These are phyloP conservation scores for Ammospiza maritima DNA, from an alignment of 2,797 vertebrate species.

Conservation along the genomic window DNA sequence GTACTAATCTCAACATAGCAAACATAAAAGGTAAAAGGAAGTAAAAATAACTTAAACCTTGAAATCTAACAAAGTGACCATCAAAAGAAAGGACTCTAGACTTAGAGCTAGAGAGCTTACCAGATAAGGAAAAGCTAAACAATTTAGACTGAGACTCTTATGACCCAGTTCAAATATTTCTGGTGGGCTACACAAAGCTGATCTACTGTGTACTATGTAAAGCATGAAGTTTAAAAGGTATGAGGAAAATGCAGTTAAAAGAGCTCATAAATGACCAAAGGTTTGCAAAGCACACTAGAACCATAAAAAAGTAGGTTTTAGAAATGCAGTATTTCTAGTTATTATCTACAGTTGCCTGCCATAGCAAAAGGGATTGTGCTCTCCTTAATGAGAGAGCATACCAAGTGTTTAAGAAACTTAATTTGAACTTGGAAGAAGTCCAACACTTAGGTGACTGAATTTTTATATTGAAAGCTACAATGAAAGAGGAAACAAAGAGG, in stretches of 20 bases:
- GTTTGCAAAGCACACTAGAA: conserved; percentile 66
- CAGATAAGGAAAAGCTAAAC: conserved; percentile 48
- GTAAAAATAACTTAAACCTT: neutral
- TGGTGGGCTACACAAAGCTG: conserved; percentile 41
- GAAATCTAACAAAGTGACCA: neutral
- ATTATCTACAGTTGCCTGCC: conserved; percentile 26
- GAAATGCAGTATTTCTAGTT: conserved; percentile 57
- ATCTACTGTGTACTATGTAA: conserved; percentile 47
- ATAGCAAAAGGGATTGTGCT: conserved; percentile 5
- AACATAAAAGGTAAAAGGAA: neutral
- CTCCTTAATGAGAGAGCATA: conserved; percentile 54
- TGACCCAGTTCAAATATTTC: conserved; percentile 63
- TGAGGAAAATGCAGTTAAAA: conserved; percentile 72
- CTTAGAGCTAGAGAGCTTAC: neutral
- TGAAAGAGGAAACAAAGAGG: conserved; percentile 54
- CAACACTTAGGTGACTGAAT: conserved; percentile 44
- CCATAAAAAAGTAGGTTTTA: conserved; percentile 58
- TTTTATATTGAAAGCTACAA: conserved; percentile 30
- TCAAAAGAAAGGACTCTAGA: neutral
- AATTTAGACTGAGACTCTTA: conserved; percentile 59
- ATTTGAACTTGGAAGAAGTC: conserved; percentile 60
- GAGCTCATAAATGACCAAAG: conserved; percentile 72
- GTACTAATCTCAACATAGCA: neutral
- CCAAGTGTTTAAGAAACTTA: conserved; percentile 61
- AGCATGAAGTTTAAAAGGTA: conserved; percentile 58